Evolutionary conservation across 2,113 vertebrate species (phyloP).

Genomic region (Nymphicus hollandicus): DNA sequence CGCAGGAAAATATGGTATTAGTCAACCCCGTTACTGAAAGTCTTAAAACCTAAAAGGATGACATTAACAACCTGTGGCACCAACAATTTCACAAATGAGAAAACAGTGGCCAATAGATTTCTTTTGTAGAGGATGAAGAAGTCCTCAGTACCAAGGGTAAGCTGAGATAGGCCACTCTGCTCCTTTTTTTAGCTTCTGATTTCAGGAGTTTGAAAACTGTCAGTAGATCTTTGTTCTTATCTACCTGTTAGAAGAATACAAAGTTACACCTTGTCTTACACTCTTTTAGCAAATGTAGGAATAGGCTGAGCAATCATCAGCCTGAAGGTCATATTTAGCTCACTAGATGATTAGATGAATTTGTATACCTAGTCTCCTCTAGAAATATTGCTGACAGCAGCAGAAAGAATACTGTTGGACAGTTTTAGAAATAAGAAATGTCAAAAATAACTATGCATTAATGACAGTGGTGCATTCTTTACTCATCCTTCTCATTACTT

Average conservation of each 20-base stretch:
- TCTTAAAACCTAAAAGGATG: background rate
- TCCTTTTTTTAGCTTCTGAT: background rate
- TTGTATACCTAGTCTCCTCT: background rate
- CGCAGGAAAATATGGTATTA: fast-evolving
- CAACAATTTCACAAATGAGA: background rate
- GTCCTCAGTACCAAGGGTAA: background rate
- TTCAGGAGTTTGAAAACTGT: background rate
- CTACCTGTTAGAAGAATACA: fast-evolving
- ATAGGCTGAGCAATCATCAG: background rate
- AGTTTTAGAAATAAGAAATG: background rate
- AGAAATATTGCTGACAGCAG: background rate
- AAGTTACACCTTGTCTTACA: background rate
- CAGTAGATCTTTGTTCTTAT: background rate
- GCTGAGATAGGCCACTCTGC: background rate
- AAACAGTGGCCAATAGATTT: background rate
- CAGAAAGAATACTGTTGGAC: background rate
- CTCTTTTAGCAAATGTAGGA: background rate
- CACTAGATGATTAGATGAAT: background rate
- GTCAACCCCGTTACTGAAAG: background rate
- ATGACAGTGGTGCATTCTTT: background rate
- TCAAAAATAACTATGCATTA: background rate
- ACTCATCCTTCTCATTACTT: background rate
- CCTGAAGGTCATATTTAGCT: background rate
- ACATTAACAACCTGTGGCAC: background rate
- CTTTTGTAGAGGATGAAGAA: background rate